Percentiles rank a stretch among this genome's conserved stretches.
These are phyloP conservation scores for Tiaroga cobitis DNA, from an alignment of 2,797 vertebrate species.

Conservation along the genomic window DNA sequence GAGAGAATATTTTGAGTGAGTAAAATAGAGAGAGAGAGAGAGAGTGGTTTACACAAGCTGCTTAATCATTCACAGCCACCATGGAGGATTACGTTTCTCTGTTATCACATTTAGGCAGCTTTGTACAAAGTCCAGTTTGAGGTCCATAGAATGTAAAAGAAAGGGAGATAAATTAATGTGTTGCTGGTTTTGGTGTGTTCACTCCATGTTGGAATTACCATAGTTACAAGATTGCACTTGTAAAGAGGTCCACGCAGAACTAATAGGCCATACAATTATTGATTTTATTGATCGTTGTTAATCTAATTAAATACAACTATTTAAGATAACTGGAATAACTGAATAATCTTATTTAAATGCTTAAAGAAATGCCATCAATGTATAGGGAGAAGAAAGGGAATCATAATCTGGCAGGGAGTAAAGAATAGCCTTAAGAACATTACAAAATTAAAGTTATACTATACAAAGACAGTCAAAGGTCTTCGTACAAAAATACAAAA, in stretches of 20 bases:
- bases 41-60: slow-evolving; percentile 39
- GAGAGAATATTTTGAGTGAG: background rate
- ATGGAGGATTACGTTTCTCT: slow-evolving; percentile 26
- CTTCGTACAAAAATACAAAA: too few species aligned
- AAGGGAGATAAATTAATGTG: background rate
- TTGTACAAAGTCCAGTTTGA: slow-evolving; percentile 41
- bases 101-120: slow-evolving; percentile 34
- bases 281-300: background rate
- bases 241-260: background rate
- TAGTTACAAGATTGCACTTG: background rate
- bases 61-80: slow-evolving; percentile 46
- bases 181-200: background rate
- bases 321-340: background rate
- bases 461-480: too few species aligned
- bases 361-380: background rate
- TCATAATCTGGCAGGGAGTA: too few species aligned
- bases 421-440: too few species aligned
- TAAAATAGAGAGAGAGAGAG: background rate
- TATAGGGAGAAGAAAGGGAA: background rate
- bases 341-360: background rate
- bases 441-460: too few species aligned
- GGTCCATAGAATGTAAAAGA: background rate
- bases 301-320: background rate
- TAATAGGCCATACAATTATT: background rate
- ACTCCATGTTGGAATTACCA: background rate